A percentile compares a stretch with the other conserved stretches of the same genome.
These are phyloP conservation scores for Chinchilla lanigera DNA, from an alignment of 2,113 vertebrate genomes.

Conservation along the genomic window DNA sequence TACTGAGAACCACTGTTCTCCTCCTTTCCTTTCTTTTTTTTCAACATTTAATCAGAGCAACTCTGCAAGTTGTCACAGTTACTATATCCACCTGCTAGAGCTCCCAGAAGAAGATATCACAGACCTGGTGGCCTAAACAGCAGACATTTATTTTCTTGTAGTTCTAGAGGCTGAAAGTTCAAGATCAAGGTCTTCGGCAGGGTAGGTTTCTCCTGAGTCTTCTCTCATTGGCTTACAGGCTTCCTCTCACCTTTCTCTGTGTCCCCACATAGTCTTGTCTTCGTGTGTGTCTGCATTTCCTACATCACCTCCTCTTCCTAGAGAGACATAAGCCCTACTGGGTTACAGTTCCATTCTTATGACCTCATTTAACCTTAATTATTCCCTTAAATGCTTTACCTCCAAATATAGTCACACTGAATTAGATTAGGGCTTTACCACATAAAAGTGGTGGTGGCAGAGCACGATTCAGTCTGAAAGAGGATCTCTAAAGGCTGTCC, in stretches of 20 bases:
- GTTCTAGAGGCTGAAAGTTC: neutral
- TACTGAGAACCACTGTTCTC: neutral
- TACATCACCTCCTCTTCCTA: neutral
- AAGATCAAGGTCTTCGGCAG: neutral
- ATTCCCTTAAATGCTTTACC: neutral
- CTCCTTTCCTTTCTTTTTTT: neutral
- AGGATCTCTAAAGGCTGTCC: neutral
- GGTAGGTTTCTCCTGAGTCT: neutral
- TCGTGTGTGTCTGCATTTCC: neutral
- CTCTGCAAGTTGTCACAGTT: neutral
- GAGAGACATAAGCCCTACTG: neutral
- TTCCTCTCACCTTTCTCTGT: neutral
- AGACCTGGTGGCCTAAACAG: neutral
- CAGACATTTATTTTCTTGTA: neutral
- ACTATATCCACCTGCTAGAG: rapidly evolving
- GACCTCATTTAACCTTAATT: neutral
- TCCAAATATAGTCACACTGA: neutral
- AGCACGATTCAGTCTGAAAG: neutral
- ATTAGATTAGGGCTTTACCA: neutral
- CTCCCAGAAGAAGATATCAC: neutral
- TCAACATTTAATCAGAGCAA: neutral
- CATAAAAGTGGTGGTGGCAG: neutral
- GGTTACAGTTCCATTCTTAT: neutral
- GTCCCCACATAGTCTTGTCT: neutral
- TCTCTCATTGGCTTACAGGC: neutral